A percentile compares a stretch with the other conserved stretches of the same genome.
These are phyloP conservation scores for Vidua chalybeata DNA, from an alignment of 2,113 vertebrate species.

Conservation along the genomic window DNA sequence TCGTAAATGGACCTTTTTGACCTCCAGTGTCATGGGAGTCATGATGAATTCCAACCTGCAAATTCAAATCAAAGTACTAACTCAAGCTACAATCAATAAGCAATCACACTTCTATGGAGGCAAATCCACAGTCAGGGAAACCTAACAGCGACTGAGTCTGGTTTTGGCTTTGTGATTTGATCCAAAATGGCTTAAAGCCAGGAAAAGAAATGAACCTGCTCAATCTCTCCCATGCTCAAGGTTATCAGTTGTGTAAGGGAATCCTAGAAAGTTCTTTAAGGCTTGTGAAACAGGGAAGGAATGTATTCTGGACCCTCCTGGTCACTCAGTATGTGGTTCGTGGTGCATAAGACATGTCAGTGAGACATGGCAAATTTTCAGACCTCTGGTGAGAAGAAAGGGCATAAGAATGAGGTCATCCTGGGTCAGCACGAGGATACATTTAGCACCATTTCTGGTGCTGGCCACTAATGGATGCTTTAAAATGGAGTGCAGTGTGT, in stretches of 20 bases:
- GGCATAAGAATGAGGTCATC: background rate
- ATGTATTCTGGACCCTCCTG: background rate
- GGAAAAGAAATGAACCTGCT: background rate
- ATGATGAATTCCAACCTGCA: conserved; percentile 9
- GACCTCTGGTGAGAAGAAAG: background rate
- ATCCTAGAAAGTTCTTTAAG: background rate
- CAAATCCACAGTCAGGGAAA: background rate
- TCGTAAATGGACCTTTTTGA: conserved; percentile 22
- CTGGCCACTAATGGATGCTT: background rate
- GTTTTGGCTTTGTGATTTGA: background rate
- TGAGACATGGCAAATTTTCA: background rate
- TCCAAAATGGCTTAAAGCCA: background rate
- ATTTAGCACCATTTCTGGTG: background rate
- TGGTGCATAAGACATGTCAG: background rate
- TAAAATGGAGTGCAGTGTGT: background rate
- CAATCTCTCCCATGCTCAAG: background rate
- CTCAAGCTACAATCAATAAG: background rate
- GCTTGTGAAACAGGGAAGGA: background rate
- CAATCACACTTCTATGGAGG: background rate
- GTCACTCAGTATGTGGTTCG: background rate
- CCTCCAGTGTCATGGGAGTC: background rate
- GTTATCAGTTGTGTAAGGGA: background rate
- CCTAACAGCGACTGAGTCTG: background rate
- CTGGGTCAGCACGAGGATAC: background rate
- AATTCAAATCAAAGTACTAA: background rate